Percentiles rank a stretch among this genome's conserved stretches.
phyloP scores from a whole-genome alignment of 2,797 vertebrate species.

The Rhadinocentrus ornatus region DNA sequence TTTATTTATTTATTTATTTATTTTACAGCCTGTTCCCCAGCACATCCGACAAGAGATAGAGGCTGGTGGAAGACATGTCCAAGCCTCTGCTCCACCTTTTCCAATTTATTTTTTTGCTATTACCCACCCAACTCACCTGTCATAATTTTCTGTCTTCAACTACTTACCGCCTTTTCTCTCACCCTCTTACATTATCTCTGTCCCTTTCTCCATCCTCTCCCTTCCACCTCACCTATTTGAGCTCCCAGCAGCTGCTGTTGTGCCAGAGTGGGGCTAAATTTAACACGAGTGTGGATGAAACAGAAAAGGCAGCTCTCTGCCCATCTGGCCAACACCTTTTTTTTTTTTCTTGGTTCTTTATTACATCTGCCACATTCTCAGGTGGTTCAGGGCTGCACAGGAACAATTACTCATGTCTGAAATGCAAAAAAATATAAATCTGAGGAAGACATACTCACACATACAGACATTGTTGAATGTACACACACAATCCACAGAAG shows the following conservation, averaged over 20 bases:
- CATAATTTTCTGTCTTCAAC: conserved; percentile 27
- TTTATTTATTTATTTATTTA: too few species aligned
- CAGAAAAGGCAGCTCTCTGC: conserved; percentile 56
- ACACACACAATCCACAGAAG: conserved; percentile 1
- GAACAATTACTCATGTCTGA: conserved; percentile 12
- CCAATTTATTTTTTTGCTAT: conserved; percentile 3
- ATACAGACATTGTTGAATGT: conserved; percentile 4
- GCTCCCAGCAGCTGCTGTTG: conserved; percentile 69
- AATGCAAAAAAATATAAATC: conserved; percentile 16
- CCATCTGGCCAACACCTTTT: conserved; percentile 62
- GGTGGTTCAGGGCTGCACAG: conserved; percentile 41
- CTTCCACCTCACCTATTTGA: conserved; percentile 50
- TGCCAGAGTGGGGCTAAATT: conserved; percentile 72
- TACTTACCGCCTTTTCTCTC: conserved; percentile 13
- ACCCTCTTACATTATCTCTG: conserved; percentile 38
- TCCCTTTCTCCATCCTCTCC: conserved; percentile 26
- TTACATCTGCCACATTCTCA: conserved; percentile 37
- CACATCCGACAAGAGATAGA: conserved; percentile 39
- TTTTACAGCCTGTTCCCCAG: conserved; percentile 50
- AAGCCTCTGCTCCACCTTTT: conserved; percentile 11
- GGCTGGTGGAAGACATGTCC: conserved; percentile 29
- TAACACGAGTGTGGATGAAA: conserved; percentile 69
- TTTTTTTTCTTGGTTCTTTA: conserved; percentile 4
- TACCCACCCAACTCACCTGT: conserved; percentile 16
- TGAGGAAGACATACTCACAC: conserved; percentile 9